Evolutionary conservation across 2,113 vertebrate species (phyloP).

Genomic region (Orientallactaga bullata): DNA sequence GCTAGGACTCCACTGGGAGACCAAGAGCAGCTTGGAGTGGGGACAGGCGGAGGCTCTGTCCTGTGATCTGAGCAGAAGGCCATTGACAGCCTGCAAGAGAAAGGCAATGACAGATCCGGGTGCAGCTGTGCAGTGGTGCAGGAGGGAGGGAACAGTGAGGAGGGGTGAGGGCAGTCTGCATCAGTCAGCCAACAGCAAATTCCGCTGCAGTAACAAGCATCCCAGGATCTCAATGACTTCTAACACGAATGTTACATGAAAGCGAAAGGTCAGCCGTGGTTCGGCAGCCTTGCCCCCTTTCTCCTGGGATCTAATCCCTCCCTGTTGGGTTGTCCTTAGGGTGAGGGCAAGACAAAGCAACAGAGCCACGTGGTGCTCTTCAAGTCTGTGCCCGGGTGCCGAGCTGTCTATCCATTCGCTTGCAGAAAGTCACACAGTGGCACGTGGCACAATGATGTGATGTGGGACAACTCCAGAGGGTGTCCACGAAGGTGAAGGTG

Average conservation of each 20-base stretch:
- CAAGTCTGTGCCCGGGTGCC: fast-evolving
- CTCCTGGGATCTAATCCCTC: neutral
- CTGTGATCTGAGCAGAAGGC: neutral
- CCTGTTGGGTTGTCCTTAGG: fast-evolving
- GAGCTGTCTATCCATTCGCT: fast-evolving
- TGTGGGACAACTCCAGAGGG: too few species aligned
- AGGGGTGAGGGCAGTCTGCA: neutral
- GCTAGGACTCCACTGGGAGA: neutral
- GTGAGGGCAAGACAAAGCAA: fast-evolving
- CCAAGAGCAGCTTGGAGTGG: fast-evolving
- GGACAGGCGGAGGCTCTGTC: fast-evolving
- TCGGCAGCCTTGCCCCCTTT: fast-evolving
- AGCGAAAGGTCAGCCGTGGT: fast-evolving
- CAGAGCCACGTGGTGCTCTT: fast-evolving
- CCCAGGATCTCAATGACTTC: fast-evolving
- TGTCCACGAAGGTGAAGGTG: too few species aligned
- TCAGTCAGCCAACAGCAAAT: neutral
- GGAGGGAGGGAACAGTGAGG: neutral
- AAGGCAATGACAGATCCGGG: neutral
- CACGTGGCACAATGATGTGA: fast-evolving
- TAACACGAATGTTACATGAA: fast-evolving
- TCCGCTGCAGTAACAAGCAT: fast-evolving
- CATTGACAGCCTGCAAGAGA: too few species aligned
- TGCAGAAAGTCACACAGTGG: neutral
- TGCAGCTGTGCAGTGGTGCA: too few species aligned